These are phyloP conservation scores for Lobophora halterata DNA, from an alignment of 2,888 invertebrate species.

Conservation along the genomic window DNA sequence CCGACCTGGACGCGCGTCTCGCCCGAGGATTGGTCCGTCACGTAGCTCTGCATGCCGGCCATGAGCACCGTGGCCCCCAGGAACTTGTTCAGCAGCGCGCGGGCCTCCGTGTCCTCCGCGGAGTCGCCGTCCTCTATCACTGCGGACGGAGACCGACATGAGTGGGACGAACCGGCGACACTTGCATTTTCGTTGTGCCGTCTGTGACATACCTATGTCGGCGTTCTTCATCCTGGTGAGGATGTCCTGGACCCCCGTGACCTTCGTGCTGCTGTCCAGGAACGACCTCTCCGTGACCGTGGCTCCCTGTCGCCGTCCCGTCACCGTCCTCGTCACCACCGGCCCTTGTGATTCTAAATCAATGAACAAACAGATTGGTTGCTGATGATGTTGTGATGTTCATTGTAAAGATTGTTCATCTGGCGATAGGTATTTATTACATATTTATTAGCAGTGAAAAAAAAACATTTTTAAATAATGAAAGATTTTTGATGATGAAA, in stretches of 20 bases:
- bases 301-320: constrained; percentile 2
- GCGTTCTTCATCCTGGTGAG: constrained; percentile 89
- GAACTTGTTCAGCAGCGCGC: constrained; percentile 90
- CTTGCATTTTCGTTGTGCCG: background rate
- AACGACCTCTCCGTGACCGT: constrained; percentile 78
- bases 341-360: constrained; percentile 12
- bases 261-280: constrained; percentile 85
- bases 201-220: constrained; percentile 78
- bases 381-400: too few relatives aligned
- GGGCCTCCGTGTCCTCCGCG: constrained; percentile 85
- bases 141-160: constrained; percentile 37
- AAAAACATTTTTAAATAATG: too few relatives aligned
- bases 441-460: too few relatives aligned
- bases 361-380: background rate
- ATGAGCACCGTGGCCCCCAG: constrained; percentile 90
- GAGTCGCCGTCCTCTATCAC: constrained; percentile 84
- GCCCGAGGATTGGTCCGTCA: constrained; percentile 53
- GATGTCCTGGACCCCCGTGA: constrained; percentile 88
- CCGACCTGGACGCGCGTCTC: constrained; percentile 53
- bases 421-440: too few relatives aligned
- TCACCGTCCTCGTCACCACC: constrained; percentile 30
- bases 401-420: too few relatives aligned
- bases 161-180: too few relatives aligned
- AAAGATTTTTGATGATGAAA: too few relatives aligned
- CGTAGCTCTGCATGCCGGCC: constrained; percentile 86